phyloP scores from a whole-genome alignment of 2,888 invertebrate species.

The Epirrhoe tristata region DNA sequence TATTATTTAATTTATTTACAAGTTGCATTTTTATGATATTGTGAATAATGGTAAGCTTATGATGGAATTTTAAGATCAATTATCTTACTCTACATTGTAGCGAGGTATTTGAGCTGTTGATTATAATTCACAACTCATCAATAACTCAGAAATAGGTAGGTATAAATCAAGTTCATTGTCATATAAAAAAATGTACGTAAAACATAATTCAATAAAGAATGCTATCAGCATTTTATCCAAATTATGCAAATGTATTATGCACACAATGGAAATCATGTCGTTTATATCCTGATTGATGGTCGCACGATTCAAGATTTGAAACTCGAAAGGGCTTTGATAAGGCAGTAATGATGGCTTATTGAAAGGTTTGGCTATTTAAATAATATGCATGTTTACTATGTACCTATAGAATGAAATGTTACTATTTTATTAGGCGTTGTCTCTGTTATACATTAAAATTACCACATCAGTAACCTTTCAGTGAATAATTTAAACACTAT shows the following conservation, averaged over 20 bases:
- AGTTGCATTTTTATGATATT: no score
- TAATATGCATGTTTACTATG: no score
- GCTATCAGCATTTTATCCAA: conserved; percentile 62
- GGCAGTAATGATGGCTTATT: conserved; percentile 37
- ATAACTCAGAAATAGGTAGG: background rate
- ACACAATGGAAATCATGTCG: conserved; percentile 75
- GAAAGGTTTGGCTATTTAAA: conserved; percentile 22
- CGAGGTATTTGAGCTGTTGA: no score
- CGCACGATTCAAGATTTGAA: conserved; percentile 51
- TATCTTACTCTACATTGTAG: no score
- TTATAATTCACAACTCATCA: background rate
- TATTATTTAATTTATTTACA: no score
- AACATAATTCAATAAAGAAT: conserved; percentile 29
- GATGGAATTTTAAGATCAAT: no score
- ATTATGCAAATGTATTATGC: conserved; percentile 73
- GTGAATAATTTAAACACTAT: no score
- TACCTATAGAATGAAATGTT: no score
- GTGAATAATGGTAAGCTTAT: no score
- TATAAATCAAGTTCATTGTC: background rate
- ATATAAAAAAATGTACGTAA: background rate
- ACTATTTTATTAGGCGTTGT: no score
- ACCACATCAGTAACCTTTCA: no score
- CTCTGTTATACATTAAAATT: no score
- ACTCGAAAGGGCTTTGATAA: conserved; percentile 49
- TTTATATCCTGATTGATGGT: conserved; percentile 77